Evolutionary conservation across 2,888 invertebrate species (phyloP).

Genomic region (Heliconius hortense): DNA sequence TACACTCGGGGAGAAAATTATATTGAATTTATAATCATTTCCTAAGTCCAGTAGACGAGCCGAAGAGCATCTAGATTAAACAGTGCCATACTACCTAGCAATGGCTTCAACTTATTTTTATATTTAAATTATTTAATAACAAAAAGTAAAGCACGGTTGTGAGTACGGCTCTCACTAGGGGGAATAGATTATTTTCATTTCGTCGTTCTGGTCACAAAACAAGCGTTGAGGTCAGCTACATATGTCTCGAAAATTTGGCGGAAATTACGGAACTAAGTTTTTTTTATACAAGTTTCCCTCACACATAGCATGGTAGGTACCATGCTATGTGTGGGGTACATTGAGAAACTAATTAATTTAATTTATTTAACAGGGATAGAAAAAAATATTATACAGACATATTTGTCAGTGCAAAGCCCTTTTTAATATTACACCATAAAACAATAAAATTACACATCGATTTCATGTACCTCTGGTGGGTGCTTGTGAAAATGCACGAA

Average conservation of each 20-base stretch:
- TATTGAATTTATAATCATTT: no score
- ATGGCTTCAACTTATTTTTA: background rate
- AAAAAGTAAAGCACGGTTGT: background rate
- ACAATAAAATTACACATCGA: conserved; percentile 50
- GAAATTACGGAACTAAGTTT: background rate
- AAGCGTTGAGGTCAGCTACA: no score
- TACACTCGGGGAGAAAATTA: no score
- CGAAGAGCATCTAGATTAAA: no score
- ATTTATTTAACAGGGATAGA: background rate
- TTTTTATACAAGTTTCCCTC: background rate
- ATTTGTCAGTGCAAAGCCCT: conserved; percentile 20
- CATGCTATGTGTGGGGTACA: background rate
- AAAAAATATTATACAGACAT: background rate
- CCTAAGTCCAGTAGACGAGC: no score
- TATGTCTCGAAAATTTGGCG: no score
- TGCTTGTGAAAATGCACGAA: conserved; percentile 50
- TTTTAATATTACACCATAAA: conserved; percentile 46
- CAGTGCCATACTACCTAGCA: background rate
- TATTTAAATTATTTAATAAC: background rate
- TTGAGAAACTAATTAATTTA: background rate
- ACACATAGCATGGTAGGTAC: no score
- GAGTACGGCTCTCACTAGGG: background rate
- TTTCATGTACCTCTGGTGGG: conserved; percentile 53
- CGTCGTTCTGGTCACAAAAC: no score
- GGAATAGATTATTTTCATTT: background rate